Evolutionary conservation across 2,888 invertebrate genomes (phyloP).

Genomic region (Zelleria hepariella): DNA sequence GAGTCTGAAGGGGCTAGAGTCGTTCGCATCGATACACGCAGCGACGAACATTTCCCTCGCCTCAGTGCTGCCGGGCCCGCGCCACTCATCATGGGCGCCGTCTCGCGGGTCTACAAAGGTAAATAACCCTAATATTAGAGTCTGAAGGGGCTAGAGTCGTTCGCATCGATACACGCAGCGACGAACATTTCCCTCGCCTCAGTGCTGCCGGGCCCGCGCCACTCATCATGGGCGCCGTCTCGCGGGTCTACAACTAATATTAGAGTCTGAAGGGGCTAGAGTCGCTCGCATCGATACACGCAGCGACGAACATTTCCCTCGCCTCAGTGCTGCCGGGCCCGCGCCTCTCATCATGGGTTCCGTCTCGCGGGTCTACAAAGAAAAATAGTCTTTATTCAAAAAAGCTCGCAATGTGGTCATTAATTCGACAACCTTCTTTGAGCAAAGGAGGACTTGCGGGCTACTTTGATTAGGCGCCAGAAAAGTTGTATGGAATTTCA

Average conservation of each 20-base stretch:
- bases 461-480: no score
- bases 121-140: no score
- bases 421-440: no score
- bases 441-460: no score
- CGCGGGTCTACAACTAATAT: background rate
- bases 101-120: background rate
- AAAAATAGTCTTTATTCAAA: no score
- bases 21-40: constrained; percentile 62
- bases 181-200: constrained; percentile 65
- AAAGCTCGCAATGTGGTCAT: no score
- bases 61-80: constrained; percentile 42
- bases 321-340: constrained; percentile 45
- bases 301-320: constrained; percentile 66
- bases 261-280: no score
- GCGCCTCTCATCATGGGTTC: constrained; percentile 20
- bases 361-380: constrained; percentile 2
- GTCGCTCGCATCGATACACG: constrained; percentile 62
- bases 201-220: constrained; percentile 36
- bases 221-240: constrained; percentile 18
- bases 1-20: no score
- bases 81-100: constrained; percentile 20
- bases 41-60: constrained; percentile 66
- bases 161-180: constrained; percentile 63
- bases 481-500: no score
- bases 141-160: no score